These are phyloP conservation scores for Boulengeromyrus knoepffleri DNA, from an alignment of 2,113 vertebrate genomes.

Conservation along the genomic window DNA sequence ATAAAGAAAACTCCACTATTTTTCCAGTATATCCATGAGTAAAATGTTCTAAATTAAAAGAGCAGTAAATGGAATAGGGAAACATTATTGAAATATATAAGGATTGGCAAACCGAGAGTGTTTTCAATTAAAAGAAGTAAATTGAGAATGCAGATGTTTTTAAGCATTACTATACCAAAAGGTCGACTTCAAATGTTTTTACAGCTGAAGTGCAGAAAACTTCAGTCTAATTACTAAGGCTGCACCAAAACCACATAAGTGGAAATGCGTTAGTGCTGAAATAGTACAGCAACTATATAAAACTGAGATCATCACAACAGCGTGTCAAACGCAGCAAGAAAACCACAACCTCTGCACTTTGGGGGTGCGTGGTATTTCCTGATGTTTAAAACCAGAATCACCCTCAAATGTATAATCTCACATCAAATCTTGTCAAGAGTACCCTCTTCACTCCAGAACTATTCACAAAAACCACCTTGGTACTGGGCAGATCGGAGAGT, in stretches of 20 bases:
- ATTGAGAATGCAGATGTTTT: not conserved
- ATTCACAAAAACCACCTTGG: not conserved
- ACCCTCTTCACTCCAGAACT: not conserved
- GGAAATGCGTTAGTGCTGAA: conserved; percentile 1
- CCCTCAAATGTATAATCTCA: not conserved
- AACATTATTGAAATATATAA: not conserved
- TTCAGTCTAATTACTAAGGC: not conserved
- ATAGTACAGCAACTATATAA: not conserved
- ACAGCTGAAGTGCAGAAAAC: not conserved
- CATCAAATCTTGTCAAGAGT: not conserved
- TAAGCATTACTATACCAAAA: not conserved
- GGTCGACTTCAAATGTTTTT: not conserved
- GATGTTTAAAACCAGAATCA: not conserved
- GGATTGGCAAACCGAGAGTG: not conserved
- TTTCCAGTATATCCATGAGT: not conserved
- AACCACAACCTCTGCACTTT: not conserved
- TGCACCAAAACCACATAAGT: not conserved
- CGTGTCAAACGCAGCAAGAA: not conserved
- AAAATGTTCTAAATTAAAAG: not conserved
- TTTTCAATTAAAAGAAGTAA: not conserved
- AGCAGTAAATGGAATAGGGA: not conserved
- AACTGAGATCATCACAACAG: not conserved
- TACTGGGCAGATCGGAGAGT: not conserved
- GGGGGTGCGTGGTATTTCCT: not conserved
- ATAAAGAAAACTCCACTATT: not conserved